These are phyloP conservation scores for Pyrrhosoma nymphula DNA, from an alignment of 2,888 invertebrate species.

Conservation along the genomic window DNA sequence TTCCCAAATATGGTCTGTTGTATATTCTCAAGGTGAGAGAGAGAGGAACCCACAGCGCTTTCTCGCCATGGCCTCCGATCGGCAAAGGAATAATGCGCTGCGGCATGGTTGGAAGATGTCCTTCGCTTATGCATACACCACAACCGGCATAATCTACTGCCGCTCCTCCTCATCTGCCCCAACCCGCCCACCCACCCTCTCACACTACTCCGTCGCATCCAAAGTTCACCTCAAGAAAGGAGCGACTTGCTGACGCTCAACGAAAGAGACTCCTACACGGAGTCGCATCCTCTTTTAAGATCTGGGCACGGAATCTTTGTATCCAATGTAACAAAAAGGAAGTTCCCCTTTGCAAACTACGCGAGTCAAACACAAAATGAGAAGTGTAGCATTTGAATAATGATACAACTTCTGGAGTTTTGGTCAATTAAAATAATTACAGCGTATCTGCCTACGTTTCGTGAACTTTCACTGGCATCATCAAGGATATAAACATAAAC, in stretches of 20 bases:
- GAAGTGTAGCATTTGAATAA: too few relatives aligned
- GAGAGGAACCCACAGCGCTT: background rate
- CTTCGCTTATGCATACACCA: constrained; percentile 53
- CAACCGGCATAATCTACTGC: background rate
- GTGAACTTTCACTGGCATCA: too few relatives aligned
- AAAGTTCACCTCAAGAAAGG: background rate
- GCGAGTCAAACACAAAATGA: too few relatives aligned
- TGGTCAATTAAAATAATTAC: too few relatives aligned
- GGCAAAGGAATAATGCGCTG: constrained; percentile 20
- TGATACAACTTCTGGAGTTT: too few relatives aligned
- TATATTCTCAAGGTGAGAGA: too few relatives aligned
- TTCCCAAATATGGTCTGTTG: too few relatives aligned
- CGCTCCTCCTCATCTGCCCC: background rate
- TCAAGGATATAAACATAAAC: too few relatives aligned
- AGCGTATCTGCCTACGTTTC: too few relatives aligned
- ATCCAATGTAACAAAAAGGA: background rate
- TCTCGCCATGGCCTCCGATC: background rate
- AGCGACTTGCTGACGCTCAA: background rate
- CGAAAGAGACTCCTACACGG: too few relatives aligned
- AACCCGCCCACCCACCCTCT: background rate
- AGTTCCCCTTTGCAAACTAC: too few relatives aligned
- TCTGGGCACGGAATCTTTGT: background rate
- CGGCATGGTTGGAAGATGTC: background rate
- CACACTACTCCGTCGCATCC: background rate
- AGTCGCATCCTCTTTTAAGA: background rate